Evolutionary conservation across 1,140 invertebrate genomes (phyloP).

Genomic region (Penaeus indicus): DNA sequence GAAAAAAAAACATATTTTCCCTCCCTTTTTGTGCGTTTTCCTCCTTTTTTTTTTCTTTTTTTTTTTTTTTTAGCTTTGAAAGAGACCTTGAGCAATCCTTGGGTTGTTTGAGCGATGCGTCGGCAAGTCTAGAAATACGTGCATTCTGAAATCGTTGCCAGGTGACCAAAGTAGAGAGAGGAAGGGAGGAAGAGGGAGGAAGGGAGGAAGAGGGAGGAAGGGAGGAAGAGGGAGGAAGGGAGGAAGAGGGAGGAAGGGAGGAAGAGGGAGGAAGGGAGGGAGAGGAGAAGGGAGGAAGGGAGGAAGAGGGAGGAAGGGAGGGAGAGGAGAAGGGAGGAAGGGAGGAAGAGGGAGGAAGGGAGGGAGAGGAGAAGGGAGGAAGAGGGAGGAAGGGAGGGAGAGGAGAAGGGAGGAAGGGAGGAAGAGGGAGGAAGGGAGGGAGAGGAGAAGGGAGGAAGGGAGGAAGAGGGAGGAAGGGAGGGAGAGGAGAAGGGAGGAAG

Average conservation of each 20-base stretch:
- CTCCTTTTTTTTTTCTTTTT: no score
- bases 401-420: neutral
- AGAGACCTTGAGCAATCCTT: no score
- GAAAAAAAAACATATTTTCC: no score
- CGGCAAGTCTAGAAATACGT: no score
- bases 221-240: neutral
- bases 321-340: neutral
- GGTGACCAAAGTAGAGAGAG: neutral
- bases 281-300: neutral
- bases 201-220: neutral
- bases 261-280: no score
- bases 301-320: no score
- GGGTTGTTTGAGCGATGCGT: no score
- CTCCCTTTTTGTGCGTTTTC: no score
- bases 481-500: neutral
- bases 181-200: neutral
- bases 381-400: neutral
- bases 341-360: neutral
- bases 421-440: neutral
- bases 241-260: neutral
- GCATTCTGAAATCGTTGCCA: no score
- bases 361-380: neutral
- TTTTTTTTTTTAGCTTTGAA: no score
- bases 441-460: neutral
- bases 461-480: neutral